Evolutionary conservation across 2,797 vertebrate species (phyloP).

Genomic region (Sebastes wilsoni): DNA sequence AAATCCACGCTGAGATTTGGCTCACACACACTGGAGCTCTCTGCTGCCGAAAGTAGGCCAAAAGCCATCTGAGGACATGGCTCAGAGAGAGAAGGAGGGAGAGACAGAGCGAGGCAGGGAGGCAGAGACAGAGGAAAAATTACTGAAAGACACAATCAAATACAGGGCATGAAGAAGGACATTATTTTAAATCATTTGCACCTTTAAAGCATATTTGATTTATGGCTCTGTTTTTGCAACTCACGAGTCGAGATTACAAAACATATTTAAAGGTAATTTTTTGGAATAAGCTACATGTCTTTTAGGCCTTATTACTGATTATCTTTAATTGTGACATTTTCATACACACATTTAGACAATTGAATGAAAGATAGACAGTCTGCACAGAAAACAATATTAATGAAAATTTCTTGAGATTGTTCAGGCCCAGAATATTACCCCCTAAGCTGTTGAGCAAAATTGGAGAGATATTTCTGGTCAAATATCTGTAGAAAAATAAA

Average conservation of each 20-base stretch:
- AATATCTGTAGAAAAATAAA: not conserved
- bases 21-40: conserved; percentile 64
- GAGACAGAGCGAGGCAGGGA: conserved; percentile 11
- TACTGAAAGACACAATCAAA: not conserved
- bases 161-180: not conserved
- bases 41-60: conserved; percentile 72
- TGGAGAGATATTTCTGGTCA: not conserved
- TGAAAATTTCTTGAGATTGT: not conserved
- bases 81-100: conserved; percentile 26
- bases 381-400: not conserved
- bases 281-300: not conserved
- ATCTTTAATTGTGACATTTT: not conserved
- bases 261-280: not conserved
- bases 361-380: not conserved
- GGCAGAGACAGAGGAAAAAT: not conserved
- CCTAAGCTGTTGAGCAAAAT: not conserved
- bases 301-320: not conserved
- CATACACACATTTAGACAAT: not conserved
- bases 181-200: not conserved
- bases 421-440: not conserved
- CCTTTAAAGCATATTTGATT: not conserved
- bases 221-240: not conserved
- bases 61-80: conserved; percentile 71
- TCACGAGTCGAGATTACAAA: not conserved
- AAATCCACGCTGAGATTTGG: conserved; percentile 75